Percentiles rank a stretch among this genome's conserved stretches.
Evolutionary conservation across 92 coral and sea anemone species (phyloP).

Genomic region (Epizoanthus illoricatus): DNA sequence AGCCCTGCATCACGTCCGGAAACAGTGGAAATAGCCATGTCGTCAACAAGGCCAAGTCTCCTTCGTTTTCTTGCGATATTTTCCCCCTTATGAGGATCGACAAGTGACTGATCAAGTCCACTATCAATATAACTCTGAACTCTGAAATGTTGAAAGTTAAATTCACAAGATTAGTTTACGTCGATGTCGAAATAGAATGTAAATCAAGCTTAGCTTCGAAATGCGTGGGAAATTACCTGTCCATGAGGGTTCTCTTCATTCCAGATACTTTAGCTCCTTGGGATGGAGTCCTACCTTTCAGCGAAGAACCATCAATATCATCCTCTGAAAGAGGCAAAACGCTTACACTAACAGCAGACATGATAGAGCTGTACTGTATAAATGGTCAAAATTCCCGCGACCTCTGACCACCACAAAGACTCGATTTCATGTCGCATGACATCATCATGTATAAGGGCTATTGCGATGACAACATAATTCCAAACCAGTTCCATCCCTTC

Average conservation of each 20-base stretch:
- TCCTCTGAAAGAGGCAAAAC: constrained; percentile 37
- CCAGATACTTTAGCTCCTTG: constrained; percentile 45
- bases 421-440: constrained; percentile 38
- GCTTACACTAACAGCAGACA: constrained; percentile 21
- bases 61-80: too few relatives aligned
- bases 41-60: too few relatives aligned
- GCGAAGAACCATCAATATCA: constrained; percentile 41
- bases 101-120: constrained; percentile 41
- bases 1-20: too few relatives aligned
- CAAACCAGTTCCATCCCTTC: too few relatives aligned
- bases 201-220: not conserved
- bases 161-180: not conserved
- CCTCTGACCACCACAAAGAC: constrained; percentile 44
- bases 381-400: constrained; percentile 32
- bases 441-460: constrained; percentile 46
- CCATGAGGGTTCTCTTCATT: constrained; percentile 24
- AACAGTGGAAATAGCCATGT: too few relatives aligned
- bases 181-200: not conserved
- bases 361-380: constrained; percentile 22
- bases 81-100: too few relatives aligned
- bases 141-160: not conserved
- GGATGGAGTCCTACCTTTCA: constrained; percentile 30
- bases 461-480: too few relatives aligned
- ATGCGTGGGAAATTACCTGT: constrained; percentile 34
- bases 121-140: constrained; percentile 41